Conservation (phyloP, 2,888 invertebrate genomes). For the Sinohyriopsis cumingii region DNA sequence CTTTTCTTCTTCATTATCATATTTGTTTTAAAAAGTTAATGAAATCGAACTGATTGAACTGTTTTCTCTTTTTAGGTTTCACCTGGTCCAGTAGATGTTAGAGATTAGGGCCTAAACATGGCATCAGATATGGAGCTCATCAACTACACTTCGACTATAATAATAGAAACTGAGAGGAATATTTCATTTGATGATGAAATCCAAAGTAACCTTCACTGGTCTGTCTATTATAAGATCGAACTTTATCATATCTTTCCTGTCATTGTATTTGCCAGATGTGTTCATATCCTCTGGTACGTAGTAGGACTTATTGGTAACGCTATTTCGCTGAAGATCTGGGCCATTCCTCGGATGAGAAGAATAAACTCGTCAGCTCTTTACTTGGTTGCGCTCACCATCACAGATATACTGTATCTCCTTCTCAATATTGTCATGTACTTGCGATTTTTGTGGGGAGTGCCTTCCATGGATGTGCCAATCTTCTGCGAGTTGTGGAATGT, state of each 20-base stretch:
- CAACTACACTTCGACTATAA: too few relatives aligned
- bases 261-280: conserved; percentile 55
- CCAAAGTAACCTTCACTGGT: too few relatives aligned
- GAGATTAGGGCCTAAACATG: too few relatives aligned
- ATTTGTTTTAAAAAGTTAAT: too few relatives aligned
- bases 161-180: too few relatives aligned
- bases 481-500: conserved; percentile 66
- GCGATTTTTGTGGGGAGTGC: conserved; percentile 63
- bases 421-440: conserved; percentile 64
- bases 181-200: too few relatives aligned
- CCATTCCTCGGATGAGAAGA: conserved; percentile 56
- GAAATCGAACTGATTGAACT: too few relatives aligned
- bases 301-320: conserved; percentile 66
- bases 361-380: conserved; percentile 68
- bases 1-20: too few relatives aligned
- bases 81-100: too few relatives aligned
- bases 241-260: conserved; percentile 21
- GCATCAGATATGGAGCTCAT: too few relatives aligned
- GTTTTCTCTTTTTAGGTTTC: too few relatives aligned
- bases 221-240: too few relatives aligned
- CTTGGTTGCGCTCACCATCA: conserved; percentile 63
- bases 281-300: conserved; percentile 65
- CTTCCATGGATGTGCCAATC: conserved; percentile 47
- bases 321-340: conserved; percentile 65
- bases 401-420: conserved; percentile 61